Evolutionary conservation across 2,888 invertebrate species (phyloP), one percentile per base, ranked within the genome.

Genomic region (Apodemia mormo): DNA sequence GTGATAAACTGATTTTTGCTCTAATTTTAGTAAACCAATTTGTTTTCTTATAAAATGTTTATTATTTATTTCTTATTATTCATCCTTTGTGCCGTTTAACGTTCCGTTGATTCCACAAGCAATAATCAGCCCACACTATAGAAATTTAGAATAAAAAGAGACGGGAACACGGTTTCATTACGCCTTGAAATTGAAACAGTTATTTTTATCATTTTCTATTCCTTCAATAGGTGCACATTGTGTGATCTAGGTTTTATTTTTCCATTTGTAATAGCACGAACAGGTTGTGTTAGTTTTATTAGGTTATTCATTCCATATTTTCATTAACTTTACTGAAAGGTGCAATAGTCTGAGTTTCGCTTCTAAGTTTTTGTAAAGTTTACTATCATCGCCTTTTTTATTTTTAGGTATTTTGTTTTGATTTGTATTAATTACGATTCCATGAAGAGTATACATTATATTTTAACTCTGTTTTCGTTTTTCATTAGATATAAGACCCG

Each of bases 101-200:
- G 61, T 33, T 61, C 61, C 61, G 14, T 37, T 10, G 61, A 33
- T 61, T 33, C 14, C 61, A 33, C 61, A 33, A 61, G 61, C 33
- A 14, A 33, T 29, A 61, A 61, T 61, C 61, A 61, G 61, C 61
- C 30, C 14, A 33, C 4, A 61, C 33, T 37, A 12, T 30, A 30
- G 58, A 58, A 61, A 9, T 61, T 14, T 33, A 14, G 37, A 61
- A 61, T 61, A 61, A 61, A 61, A 61, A 61, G 56, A 65, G 54
- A 56, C n/a, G 72, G 76, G 78, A 81, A 79, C 81, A 79, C 78
- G 76, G 78, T 81, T 84, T 82, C 82, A 82, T 81, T 84, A 80
- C 78, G 75, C 76, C 72, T 73, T 69, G 77, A 77, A 79, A 84
- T 83, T 82, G 82, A 79, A 83, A 84, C 37, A 61, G 37, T 61